Base-by-base conservation (phyloP, 2,888 invertebrate genomes). In the Cistogaster globosa region DNA sequence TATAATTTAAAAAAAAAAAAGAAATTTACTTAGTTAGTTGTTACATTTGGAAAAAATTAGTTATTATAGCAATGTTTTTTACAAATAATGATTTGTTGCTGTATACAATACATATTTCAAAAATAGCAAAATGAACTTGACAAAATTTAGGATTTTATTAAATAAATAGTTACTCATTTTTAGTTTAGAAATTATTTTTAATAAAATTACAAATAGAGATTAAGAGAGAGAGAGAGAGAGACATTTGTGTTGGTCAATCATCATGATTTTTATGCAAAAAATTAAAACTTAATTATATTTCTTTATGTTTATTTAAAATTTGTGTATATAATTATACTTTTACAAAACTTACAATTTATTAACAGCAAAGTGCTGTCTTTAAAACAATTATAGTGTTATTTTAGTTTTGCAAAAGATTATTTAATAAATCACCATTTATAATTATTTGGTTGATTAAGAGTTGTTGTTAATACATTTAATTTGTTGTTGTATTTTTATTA, bases 71-170 rank as follows among this genome's bases (percentile, higher is more conserved):
- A 71, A 83, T 82, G 26, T 60, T 58, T 32, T 32, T 65, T 71
- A 83, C 65, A 77, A 76, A 58, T 77, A 83, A 71, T 77, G 62
- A 71, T 51, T 57, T 60, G 53, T 55, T 57, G 42, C 32, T 45
- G 55, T 62, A 68, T 74, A 67, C 76, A 77, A 77, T 83, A 83
- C 65, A 83, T 76, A 77, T 83, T 77, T 83, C 63, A 83, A 83
- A 83, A 82, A 76, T 76, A 65, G 69, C 57, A 82, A 69, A 82
- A 82, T 63, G 2, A 71, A 71, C 45, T 71, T 18, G 71, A 65
- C 45, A 20, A 69, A 45, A 63, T 12, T 71, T 67, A 71, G 63
- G 76, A 82, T 79, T 68, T n/a, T 42, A 45, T 72, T 74, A 68
- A 45, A 63, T 69, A 76, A 69, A 82, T 82, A 82, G 76, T 82